Base-by-base conservation (phyloP, 2,888 invertebrate genomes). In the Tethea ocularis region DNA sequence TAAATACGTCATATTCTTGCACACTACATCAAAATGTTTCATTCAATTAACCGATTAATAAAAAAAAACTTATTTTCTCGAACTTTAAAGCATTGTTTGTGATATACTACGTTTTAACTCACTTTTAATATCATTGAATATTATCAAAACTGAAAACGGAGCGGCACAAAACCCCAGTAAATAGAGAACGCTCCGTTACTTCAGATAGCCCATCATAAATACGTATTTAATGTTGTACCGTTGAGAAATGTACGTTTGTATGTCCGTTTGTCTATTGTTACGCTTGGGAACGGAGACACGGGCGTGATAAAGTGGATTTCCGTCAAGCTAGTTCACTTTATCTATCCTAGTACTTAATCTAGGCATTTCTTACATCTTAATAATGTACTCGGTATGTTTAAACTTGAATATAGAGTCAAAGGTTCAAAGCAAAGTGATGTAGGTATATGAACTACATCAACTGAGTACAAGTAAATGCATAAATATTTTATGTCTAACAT, bases 121-220 rank as follows among this genome's bases (percentile, higher is more conserved):
- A 20, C 46, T 46, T 46, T 20, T 46, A 20, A 46, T 46, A 46
- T 46, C 46, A 53, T n/a, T 26, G 6, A 29, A 29, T 29, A 24
- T 56, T 26, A 26, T 51, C 46, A 29, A 51, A 8, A 20, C 15
- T 41, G 8, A n/a, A 46, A 56, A 33, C 23, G 23, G 20, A n/a
- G 15, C 23, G 58, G 55, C 61, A 59, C 54, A 58, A 62, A 61
- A 60, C 33, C 56, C 61, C 57, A 65, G 56, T 54, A 58, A 57
- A 61, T 59, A 56, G 52, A 57, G 66, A 59, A 64, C 59, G 58
- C 57, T 60, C 74, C 74, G 74, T 72, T 74, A 74, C 54, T 51
- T 59, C 29, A 67, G 74, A 72, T 69, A 69, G 60, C 57, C 57
- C 62, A 65, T 71, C 74, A 68, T 74, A 69, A 74, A 70, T 60